Evolutionary conservation across 2,113 vertebrate species (phyloP).

Genomic region (Carollia perspicillata): DNA sequence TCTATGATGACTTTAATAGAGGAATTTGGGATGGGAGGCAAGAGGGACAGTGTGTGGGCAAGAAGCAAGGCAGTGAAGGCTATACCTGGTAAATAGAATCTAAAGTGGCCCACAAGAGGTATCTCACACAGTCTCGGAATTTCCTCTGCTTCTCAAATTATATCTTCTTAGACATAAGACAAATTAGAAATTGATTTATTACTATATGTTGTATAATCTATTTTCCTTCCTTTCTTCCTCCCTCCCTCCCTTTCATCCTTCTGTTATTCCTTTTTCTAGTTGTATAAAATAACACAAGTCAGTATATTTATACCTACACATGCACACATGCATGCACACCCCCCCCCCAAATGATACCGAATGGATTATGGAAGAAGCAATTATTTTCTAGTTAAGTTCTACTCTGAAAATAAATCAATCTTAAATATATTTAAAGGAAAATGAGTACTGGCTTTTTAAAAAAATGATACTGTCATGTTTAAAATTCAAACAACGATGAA

Average conservation of each 20-base stretch:
- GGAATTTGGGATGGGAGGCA: neutral
- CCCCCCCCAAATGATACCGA: neutral
- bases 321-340: neutral
- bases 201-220: neutral
- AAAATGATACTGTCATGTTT: neutral
- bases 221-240: neutral
- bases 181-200: neutral
- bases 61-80: neutral
- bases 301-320: neutral
- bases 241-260: neutral
- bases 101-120: neutral
- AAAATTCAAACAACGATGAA: conserved; percentile 2
- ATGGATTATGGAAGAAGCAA: neutral
- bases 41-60: neutral
- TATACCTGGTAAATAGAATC: neutral
- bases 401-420: neutral
- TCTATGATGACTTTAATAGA: neutral
- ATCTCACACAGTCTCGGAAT: neutral
- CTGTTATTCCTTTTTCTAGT: neutral
- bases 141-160: neutral
- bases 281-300: neutral
- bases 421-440: neutral
- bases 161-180: neutral
- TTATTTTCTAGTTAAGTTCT: neutral
- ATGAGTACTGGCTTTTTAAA: neutral